Percentiles rank a stretch among this genome's conserved stretches.
phyloP scores from a whole-genome alignment of 2,888 invertebrate species.

The Platyscelio sp. region DNA sequence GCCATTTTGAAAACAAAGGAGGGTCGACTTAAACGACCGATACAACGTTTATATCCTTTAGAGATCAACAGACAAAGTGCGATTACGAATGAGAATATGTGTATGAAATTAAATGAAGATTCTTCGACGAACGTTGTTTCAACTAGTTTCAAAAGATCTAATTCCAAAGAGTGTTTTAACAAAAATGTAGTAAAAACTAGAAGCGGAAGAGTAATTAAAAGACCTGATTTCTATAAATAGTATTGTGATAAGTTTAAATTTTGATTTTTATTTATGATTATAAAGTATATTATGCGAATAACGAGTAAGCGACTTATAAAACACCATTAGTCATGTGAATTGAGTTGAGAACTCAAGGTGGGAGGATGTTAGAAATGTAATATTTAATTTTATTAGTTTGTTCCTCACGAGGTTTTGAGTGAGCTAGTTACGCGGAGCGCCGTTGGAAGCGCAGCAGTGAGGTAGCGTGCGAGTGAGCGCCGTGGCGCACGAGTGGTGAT shows the following conservation, averaged over 20 bases:
- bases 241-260: neutral
- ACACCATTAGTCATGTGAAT: neutral
- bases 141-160: neutral
- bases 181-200: neutral
- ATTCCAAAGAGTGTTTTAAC: neutral
- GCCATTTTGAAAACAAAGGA: conserved; percentile 26
- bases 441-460: no score
- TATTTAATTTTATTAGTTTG: neutral
- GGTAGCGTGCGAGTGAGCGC: no score
- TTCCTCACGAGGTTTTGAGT: no score
- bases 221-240: neutral
- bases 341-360: neutral
- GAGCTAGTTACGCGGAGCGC: neutral
- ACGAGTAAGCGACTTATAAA: no score
- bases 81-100: neutral
- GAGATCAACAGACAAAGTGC: neutral
- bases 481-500: no score
- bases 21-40: conserved; percentile 6
- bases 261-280: no score
- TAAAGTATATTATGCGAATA: no score
- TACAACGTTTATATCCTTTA: conserved; percentile 31
- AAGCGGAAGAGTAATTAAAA: neutral
- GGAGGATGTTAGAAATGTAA: neutral
- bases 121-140: no score
- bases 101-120: no score